phyloP scores from a whole-genome alignment of 2,797 vertebrate species.

The Sebastes umbrosus region DNA sequence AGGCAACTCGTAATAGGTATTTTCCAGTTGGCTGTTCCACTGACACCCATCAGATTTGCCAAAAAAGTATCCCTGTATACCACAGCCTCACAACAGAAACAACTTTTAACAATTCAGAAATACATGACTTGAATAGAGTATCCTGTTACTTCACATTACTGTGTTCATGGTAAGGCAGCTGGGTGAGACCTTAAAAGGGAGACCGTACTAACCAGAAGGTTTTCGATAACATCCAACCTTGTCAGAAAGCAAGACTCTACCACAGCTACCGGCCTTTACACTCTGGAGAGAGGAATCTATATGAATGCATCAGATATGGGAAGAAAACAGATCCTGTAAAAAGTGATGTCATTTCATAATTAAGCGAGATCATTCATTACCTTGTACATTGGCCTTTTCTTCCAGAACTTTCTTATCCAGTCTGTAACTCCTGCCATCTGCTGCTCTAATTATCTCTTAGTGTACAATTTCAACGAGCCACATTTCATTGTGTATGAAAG shows the following conservation, averaged over 20 bases:
- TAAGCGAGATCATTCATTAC: neutral
- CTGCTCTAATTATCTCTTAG: slow-evolving; percentile 7
- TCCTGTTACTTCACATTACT: neutral
- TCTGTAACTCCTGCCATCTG: slow-evolving; percentile 10
- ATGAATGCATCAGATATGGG: neutral
- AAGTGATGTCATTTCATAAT: neutral
- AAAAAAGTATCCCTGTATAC: slow-evolving; percentile 25
- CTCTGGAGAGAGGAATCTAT: slow-evolving; percentile 1
- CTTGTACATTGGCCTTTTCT: neutral
- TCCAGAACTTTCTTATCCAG: neutral
- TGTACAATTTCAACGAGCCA: neutral
- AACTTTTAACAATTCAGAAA: neutral
- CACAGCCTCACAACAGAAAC: slow-evolving; percentile 5
- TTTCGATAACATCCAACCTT: slow-evolving; percentile 10
- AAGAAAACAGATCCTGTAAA: neutral
- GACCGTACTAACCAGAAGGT: slow-evolving; percentile 3
- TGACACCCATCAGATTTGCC: neutral
- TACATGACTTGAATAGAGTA: neutral
- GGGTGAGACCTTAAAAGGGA: slow-evolving; percentile 55
- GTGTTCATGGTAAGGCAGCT: slow-evolving; percentile 65
- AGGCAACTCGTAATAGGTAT: neutral
- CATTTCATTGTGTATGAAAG: slow-evolving; percentile 22
- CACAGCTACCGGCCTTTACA: neutral
- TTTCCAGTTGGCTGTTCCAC: neutral
- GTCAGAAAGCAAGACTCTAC: neutral